Percentiles rank a stretch among this genome's conserved stretches.
These are phyloP conservation scores for Drosophila ezoana DNA, from an alignment of 2,888 invertebrate genomes.

Conservation along the genomic window DNA sequence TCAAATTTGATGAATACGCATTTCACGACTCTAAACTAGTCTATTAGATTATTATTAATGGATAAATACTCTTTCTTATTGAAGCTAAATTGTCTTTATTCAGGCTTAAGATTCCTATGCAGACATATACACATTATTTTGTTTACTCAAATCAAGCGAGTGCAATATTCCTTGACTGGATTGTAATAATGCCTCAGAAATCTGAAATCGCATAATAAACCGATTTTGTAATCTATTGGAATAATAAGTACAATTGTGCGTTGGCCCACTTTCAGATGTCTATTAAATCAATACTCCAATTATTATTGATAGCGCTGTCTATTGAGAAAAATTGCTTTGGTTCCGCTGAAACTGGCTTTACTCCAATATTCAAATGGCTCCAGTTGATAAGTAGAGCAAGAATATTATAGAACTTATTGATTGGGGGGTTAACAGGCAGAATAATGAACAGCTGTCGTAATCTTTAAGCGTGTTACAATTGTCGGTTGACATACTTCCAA, in stretches of 20 bases:
- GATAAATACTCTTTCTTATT: no score
- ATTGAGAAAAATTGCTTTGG: conserved; percentile 1
- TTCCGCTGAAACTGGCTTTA: neutral
- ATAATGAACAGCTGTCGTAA: conserved; percentile 14
- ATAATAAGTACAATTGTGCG: neutral
- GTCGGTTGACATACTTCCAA: conserved; percentile 23
- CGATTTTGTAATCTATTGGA: conserved; percentile 5
- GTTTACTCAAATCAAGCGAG: no score
- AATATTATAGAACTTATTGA: conserved; percentile 13
- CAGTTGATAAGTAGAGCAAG: conserved; percentile 22
- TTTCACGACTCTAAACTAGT: no score
- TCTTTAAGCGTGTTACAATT: conserved; percentile 10
- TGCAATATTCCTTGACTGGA: neutral
- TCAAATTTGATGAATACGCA: no score
- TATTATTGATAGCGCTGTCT: conserved; percentile 11
- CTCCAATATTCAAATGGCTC: conserved; percentile 9
- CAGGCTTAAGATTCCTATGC: no score
- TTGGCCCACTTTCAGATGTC: conserved; percentile 8
- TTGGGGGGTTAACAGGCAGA: conserved; percentile 4
- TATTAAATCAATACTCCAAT: conserved; percentile 9
- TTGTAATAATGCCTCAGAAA: neutral
- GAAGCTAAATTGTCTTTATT: no score
- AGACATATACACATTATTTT: no score
- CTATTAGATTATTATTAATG: no score
- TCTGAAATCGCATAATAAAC: neutral